phyloP scores from a whole-genome alignment of 64 coral and sea anemone species.

The Cladopsammia gracilis region DNA sequence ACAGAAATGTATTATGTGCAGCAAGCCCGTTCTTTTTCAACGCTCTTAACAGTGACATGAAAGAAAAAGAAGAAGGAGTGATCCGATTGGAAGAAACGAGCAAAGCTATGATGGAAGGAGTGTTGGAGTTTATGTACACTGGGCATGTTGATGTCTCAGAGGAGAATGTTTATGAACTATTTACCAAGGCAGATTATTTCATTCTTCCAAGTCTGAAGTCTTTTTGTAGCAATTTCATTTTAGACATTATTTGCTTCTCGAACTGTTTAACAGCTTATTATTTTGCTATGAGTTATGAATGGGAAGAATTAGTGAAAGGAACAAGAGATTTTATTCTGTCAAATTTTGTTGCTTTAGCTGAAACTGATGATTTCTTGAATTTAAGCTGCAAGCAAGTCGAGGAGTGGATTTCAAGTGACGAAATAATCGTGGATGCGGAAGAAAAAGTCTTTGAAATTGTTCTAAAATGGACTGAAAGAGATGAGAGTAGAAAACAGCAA shows the following conservation, averaged over 20 bases:
- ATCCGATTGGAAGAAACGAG: constrained; percentile 21
- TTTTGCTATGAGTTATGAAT: constrained; percentile 3
- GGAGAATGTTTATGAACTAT: constrained; percentile 24
- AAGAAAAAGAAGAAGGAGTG: constrained; percentile 53
- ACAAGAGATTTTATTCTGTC: not conserved
- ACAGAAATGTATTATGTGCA: too few relatives aligned
- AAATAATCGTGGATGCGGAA: constrained; percentile 17
- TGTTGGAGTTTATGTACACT: constrained; percentile 51
- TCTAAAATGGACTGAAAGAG: constrained; percentile 14
- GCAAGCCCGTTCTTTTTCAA: too few relatives aligned
- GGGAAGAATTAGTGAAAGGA: not conserved
- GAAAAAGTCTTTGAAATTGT: constrained; percentile 39
- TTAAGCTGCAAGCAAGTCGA: not conserved
- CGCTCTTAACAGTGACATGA: too few relatives aligned
- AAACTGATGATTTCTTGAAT: constrained; percentile 39
- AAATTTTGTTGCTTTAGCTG: constrained; percentile 9
- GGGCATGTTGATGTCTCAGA: constrained; percentile 27
- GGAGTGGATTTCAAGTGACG: constrained; percentile 38
- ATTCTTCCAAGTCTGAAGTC: not conserved
- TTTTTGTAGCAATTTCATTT: constrained; percentile 23
- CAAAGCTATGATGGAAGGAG: constrained; percentile 38
- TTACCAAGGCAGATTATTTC: constrained; percentile 41
- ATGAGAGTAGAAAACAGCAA: not conserved
- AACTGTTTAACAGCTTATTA: constrained; percentile 11
- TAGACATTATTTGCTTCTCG: not conserved